These are phyloP conservation scores for Agapornis canus DNA, from an alignment of 2,797 vertebrate species.

Conservation along the genomic window DNA sequence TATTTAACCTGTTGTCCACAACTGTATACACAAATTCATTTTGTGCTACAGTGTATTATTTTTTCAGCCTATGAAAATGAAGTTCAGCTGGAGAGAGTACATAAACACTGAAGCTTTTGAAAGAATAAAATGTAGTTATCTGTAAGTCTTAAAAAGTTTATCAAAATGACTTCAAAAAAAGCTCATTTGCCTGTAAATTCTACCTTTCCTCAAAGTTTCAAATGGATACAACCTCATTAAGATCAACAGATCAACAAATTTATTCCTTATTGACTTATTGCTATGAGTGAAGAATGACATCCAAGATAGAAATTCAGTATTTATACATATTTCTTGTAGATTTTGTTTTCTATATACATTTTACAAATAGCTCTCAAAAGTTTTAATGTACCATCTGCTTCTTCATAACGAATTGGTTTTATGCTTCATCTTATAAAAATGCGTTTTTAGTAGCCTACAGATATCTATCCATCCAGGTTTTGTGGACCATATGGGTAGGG, in stretches of 20 bases:
- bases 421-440: neutral
- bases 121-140: neutral
- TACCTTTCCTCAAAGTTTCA: neutral
- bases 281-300: neutral
- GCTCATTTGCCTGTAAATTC: neutral
- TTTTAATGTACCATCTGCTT: neutral
- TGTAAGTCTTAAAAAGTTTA: neutral
- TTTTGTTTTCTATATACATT: neutral
- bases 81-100: neutral
- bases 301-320: neutral
- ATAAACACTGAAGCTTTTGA: neutral
- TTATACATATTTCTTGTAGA: neutral
- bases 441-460: neutral
- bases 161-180: neutral
- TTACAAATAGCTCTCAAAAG: neutral
- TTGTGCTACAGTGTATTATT: neutral
- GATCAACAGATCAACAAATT: neutral
- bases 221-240: neutral
- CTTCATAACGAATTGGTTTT: neutral
- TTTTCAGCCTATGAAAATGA: neutral
- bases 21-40: neutral
- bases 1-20: conserved; percentile 40
- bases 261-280: neutral
- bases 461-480: neutral
- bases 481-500: neutral